phyloP scores from a whole-genome alignment of 2,113 vertebrate species.

The Tetraodon nigroviridis region DNA sequence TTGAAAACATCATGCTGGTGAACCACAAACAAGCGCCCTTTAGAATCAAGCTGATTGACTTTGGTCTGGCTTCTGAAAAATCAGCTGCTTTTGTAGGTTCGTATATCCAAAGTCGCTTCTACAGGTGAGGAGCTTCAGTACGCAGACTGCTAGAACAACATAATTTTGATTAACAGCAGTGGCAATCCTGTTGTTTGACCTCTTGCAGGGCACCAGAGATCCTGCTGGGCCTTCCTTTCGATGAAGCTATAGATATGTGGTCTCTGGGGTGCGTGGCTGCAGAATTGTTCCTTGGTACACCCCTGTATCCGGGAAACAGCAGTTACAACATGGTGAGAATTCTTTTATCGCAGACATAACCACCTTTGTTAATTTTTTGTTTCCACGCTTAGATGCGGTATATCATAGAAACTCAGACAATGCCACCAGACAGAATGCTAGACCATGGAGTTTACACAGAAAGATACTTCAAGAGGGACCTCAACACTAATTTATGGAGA shows the following conservation, averaged over 20 bases:
- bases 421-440: neutral
- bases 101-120: neutral
- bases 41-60: slow-evolving; percentile 38
- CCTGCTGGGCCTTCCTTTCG: neutral
- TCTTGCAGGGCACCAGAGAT: neutral
- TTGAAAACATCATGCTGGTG: slow-evolving; percentile 25
- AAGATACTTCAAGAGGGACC: neutral
- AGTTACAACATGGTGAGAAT: neutral
- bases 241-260: neutral
- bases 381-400: neutral
- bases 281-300: neutral
- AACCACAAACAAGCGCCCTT: slow-evolving; percentile 1
- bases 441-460: neutral
- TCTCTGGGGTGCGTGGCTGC: neutral
- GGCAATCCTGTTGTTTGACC: neutral
- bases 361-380: neutral
- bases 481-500: neutral
- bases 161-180: too few relatives aligned
- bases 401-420: neutral
- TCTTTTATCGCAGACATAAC: neutral
- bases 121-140: slow-evolving; percentile 3
- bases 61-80: neutral
- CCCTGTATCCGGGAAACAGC: neutral
- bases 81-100: neutral
- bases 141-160: too few relatives aligned